phyloP scores from a whole-genome alignment of 2,113 vertebrate genomes.

The Chionodraco myersi region DNA sequence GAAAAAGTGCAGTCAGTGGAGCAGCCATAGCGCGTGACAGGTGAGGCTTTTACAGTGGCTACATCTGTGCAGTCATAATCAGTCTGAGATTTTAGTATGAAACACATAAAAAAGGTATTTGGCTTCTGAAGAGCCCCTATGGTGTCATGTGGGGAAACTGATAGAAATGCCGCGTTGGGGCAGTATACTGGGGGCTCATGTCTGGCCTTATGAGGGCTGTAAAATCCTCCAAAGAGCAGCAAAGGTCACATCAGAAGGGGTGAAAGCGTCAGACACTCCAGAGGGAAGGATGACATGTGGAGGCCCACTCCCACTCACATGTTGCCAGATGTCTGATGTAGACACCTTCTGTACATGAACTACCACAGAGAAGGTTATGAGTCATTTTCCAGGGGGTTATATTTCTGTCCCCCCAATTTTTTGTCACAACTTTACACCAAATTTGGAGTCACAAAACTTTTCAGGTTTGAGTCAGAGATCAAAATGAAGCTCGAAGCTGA shows the following conservation, averaged over 20 bases:
- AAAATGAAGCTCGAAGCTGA: not conserved
- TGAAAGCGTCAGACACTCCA: slow-evolving; percentile 26
- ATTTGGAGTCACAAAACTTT: no score
- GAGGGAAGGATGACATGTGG: slow-evolving; percentile 24
- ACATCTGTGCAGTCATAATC: slow-evolving; percentile 54
- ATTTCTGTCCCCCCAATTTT: no score
- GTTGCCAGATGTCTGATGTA: slow-evolving; percentile 27
- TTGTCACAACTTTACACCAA: no score
- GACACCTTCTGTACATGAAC: no score
- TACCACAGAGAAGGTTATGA: no score
- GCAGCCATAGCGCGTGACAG: slow-evolving; percentile 42
- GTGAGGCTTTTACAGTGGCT: slow-evolving; percentile 40
- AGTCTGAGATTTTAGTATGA: slow-evolving; percentile 37
- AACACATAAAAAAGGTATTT: slow-evolving; percentile 55
- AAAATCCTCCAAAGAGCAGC: slow-evolving; percentile 62
- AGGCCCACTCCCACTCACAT: slow-evolving; percentile 24
- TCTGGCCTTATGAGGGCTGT: slow-evolving; percentile 27
- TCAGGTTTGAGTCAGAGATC: no score
- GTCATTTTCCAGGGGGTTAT: no score
- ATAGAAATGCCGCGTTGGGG: slow-evolving; percentile 15
- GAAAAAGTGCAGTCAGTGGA: not conserved
- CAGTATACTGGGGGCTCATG: not conserved
- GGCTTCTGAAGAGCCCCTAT: slow-evolving; percentile 14
- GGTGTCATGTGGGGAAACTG: slow-evolving; percentile 33
- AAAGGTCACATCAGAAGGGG: slow-evolving; percentile 48